Conservation (phyloP, 1,140 invertebrate species). For the Lerema accius region DNA sequence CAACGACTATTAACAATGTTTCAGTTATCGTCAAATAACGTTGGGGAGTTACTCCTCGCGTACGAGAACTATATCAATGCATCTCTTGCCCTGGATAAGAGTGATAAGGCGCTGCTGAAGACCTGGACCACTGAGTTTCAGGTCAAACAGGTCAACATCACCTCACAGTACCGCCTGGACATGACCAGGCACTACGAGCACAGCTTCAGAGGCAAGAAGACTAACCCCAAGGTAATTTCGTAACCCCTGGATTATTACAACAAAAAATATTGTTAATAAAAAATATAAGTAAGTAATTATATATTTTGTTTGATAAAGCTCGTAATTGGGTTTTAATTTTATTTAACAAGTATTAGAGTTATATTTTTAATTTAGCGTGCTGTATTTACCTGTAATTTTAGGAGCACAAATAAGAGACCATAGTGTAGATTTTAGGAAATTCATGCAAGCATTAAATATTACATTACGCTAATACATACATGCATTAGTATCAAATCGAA, state of each 20-base stretch:
- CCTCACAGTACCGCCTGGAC: slow-evolving; percentile 49
- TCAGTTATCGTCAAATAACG: slow-evolving; percentile 16
- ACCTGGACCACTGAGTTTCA: slow-evolving; percentile 50
- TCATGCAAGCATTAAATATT: too few species aligned
- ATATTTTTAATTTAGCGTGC: too few species aligned
- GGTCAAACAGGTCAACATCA: slow-evolving; percentile 51
- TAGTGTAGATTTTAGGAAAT: too few species aligned
- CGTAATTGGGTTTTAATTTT: too few species aligned
- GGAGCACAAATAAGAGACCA: too few species aligned
- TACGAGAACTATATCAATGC: slow-evolving; percentile 46
- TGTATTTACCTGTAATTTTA: too few species aligned
- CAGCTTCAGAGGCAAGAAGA: slow-evolving; percentile 42
- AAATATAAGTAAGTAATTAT: too few species aligned
- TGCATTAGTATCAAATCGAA: too few species aligned
- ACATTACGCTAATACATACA: too few species aligned
- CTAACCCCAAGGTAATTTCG: slow-evolving; percentile 45
- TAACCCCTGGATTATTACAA: too few species aligned
- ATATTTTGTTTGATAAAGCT: background rate
- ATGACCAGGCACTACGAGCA: slow-evolving; percentile 57
- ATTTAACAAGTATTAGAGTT: too few species aligned
- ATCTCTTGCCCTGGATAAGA: slow-evolving; percentile 44
- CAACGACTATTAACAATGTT: background rate
- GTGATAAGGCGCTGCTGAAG: slow-evolving; percentile 40
- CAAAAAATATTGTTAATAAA: too few species aligned
- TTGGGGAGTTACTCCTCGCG: slow-evolving; percentile 32